These are phyloP conservation scores for Kryptolebias ocellatus DNA, from an alignment of 2,797 vertebrate species.

Conservation along the genomic window DNA sequence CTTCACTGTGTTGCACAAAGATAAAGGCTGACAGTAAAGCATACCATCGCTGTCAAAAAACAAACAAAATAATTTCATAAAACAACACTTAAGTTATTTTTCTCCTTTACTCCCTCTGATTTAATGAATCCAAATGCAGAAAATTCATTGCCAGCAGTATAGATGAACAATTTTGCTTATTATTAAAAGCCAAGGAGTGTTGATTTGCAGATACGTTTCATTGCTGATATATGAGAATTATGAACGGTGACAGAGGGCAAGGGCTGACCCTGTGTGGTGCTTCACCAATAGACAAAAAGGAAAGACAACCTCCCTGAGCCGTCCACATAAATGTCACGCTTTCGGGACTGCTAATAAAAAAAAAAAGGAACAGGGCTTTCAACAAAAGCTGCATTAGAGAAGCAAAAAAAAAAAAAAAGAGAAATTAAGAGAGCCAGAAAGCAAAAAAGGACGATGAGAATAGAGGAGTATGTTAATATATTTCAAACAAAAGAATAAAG, in stretches of 20 bases:
- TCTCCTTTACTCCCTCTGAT: conserved; percentile 40
- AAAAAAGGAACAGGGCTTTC: conserved; percentile 39
- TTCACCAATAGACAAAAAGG: conserved; percentile 60
- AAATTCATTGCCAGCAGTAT: conserved; percentile 57
- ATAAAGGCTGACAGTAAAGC: conserved; percentile 9
- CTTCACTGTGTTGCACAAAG: conserved; percentile 33
- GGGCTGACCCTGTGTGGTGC: conserved; percentile 64
- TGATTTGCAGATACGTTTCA: conserved; percentile 72
- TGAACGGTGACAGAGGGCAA: conserved; percentile 73
- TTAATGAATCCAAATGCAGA: conserved; percentile 62
- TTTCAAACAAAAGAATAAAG: conserved; percentile 62
- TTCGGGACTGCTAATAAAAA: conserved; percentile 65
- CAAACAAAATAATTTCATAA: conserved; percentile 52
- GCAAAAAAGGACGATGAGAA: conserved; percentile 17
- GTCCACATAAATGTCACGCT: conserved; percentile 68
- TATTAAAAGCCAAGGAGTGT: conserved; percentile 69
- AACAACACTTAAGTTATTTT: conserved; percentile 59
- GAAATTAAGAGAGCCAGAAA: conserved; percentile 52
- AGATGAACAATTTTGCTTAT: conserved; percentile 70
- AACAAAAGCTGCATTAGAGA: conserved; percentile 53
- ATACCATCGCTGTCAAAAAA: conserved; percentile 27
- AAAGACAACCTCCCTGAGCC: conserved; percentile 52
- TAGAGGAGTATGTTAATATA: conserved; percentile 49
- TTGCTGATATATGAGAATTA: conserved; percentile 73
- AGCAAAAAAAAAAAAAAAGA: conserved; percentile 44